Evolutionary conservation across 2,113 vertebrate species (phyloP).

Genomic region (Malurus alboscapulatus): DNA sequence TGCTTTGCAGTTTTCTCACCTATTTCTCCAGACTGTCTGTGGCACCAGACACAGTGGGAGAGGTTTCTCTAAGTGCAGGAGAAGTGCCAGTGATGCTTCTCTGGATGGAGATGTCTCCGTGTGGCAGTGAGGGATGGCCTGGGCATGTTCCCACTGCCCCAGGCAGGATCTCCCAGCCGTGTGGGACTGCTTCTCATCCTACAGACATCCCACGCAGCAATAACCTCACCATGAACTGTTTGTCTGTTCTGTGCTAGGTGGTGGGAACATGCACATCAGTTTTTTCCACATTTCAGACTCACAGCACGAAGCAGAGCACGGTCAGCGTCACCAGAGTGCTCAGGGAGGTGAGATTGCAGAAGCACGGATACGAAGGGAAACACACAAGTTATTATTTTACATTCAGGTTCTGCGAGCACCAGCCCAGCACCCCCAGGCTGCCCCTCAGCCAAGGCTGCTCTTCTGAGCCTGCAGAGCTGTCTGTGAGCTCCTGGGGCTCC

Average conservation of each 20-base stretch:
- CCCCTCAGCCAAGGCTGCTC: neutral
- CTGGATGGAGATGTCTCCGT: neutral
- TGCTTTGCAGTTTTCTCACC: neutral
- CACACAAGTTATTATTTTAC: neutral
- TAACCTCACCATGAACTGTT: rapidly evolving
- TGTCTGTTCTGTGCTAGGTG: neutral
- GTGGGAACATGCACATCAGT: rapidly evolving
- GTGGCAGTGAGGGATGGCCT: rapidly evolving
- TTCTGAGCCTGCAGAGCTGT: neutral
- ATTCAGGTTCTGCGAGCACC: neutral
- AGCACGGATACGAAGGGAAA: neutral
- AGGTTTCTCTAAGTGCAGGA: neutral
- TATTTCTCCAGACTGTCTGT: neutral
- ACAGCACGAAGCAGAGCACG: neutral
- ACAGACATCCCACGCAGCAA: neutral
- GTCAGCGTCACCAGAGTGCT: rapidly evolving
- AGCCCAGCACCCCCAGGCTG: neutral
- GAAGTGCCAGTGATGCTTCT: neutral
- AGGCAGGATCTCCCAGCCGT: rapidly evolving
- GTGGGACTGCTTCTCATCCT: rapidly evolving
- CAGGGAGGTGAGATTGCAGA: neutral
- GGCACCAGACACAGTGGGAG: neutral
- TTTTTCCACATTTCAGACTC: neutral
- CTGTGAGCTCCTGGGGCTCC: neutral
- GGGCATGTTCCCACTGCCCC: rapidly evolving